Conservation (phyloP, 2,888 invertebrate species). For the Heliconius charithonia region DNA sequence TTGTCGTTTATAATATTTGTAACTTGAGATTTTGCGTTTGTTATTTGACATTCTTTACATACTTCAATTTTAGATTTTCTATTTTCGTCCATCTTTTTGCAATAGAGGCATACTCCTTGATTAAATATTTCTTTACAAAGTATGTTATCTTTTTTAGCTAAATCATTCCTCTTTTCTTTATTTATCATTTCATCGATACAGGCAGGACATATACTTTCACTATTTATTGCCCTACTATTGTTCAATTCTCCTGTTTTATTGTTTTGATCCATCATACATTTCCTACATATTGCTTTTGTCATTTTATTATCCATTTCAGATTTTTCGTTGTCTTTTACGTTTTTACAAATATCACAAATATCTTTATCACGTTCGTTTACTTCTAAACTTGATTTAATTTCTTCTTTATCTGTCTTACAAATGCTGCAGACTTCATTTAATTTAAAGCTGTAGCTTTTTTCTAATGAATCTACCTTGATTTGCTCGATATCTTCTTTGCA, state of each 20-base stretch:
- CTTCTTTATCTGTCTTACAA: constrained; percentile 1
- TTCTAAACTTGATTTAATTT: neutral
- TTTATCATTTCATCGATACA: neutral
- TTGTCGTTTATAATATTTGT: neutral
- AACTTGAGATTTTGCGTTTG: constrained; percentile 1
- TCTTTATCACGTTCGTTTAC: neutral
- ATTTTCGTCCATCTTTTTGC: neutral
- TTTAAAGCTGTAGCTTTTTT: neutral
- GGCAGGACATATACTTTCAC: neutral
- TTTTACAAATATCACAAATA: constrained; percentile 7
- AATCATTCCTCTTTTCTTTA: constrained; percentile 9
- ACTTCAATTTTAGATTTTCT: neutral
- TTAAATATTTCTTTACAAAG: neutral
- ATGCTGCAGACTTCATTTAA: constrained; percentile 13
- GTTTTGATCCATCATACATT: neutral
- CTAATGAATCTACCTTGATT: constrained; percentile 2
- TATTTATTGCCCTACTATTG: neutral
- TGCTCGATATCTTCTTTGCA: neutral
- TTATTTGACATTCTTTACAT: constrained; percentile 3
- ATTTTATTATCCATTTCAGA: neutral
- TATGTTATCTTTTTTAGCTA: neutral
- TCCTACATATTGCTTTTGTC: neutral
- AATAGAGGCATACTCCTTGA: neutral
- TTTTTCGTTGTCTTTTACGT: neutral
- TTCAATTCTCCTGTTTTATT: constrained; percentile 1